Evolutionary conservation across 1,140 invertebrate genomes (phyloP).

Genomic region (Bombus turneri): DNA sequence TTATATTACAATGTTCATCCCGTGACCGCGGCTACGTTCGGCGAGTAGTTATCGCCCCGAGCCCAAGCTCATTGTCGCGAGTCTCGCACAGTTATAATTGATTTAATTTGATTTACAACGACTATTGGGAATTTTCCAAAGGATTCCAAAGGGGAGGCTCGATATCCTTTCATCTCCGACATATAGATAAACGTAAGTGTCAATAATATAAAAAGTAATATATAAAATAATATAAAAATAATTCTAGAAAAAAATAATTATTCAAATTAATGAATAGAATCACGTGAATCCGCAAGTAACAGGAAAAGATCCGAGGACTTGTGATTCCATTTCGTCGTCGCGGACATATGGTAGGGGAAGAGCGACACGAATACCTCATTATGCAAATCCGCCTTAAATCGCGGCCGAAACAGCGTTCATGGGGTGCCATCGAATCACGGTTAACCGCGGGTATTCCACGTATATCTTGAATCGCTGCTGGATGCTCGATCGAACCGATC

Average conservation of each 20-base stretch:
- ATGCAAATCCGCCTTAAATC: constrained; percentile 51
- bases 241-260: background rate
- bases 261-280: background rate
- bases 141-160: too few relatives aligned
- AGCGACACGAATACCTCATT: constrained; percentile 43
- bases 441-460: constrained; percentile 30
- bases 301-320: background rate
- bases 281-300: background rate
- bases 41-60: too few relatives aligned
- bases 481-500: constrained; percentile 13
- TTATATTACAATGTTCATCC: too few relatives aligned
- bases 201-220: too few relatives aligned
- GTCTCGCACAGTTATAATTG: too few relatives aligned
- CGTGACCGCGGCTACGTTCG: too few relatives aligned
- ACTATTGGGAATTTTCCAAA: too few relatives aligned
- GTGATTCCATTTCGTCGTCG: constrained; percentile 9
- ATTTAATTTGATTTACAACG: too few relatives aligned
- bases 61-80: too few relatives aligned
- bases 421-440: constrained; percentile 18
- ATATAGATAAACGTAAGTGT: too few relatives aligned
- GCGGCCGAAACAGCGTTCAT: constrained; percentile 20
- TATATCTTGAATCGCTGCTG: constrained; percentile 2
- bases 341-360: background rate
- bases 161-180: too few relatives aligned
- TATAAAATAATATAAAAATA: too few relatives aligned